phyloP scores from a whole-genome alignment of 2,113 vertebrate genomes.

The Sialia sialis region DNA sequence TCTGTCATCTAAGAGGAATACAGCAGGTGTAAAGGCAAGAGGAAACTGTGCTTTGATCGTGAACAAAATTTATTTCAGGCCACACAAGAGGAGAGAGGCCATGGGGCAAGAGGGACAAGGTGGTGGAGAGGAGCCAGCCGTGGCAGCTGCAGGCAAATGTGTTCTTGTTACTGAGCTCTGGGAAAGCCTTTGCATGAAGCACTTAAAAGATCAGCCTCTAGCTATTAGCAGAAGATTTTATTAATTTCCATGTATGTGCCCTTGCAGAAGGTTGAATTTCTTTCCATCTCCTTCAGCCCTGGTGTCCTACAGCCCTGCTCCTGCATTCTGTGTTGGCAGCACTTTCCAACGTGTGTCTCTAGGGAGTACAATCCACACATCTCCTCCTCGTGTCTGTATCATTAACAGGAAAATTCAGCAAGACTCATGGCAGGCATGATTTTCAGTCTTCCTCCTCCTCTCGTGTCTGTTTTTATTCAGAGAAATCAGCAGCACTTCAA shows the following conservation, averaged over 20 bases:
- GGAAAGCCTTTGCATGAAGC: not conserved
- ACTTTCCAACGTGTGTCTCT: not conserved
- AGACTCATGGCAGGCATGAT: not conserved
- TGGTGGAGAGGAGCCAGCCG: not conserved
- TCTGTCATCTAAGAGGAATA: not conserved
- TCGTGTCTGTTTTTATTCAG: not conserved
- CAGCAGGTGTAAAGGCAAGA: not conserved
- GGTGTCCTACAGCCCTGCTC: not conserved
- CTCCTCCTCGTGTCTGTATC: not conserved
- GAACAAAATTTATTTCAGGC: not conserved
- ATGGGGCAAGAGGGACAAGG: not conserved
- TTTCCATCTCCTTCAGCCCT: not conserved
- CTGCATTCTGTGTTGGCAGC: not conserved
- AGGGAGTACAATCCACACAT: not conserved
- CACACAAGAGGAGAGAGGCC: not conserved
- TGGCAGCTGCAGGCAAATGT: not conserved
- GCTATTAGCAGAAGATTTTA: conserved; percentile 27
- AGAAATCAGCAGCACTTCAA: not conserved
- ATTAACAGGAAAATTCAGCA: not conserved
- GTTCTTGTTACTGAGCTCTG: not conserved
- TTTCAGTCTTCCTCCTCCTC: not conserved
- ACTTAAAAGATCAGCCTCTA: conserved; percentile 3
- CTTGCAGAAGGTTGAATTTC: conserved; percentile 27
- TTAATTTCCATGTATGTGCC: not conserved
- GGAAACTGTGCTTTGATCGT: not conserved